Evolutionary conservation across 2,797 vertebrate species (phyloP), one percentile per base, ranked within the genome.

Genomic region (Podarcis lilfordi): DNA sequence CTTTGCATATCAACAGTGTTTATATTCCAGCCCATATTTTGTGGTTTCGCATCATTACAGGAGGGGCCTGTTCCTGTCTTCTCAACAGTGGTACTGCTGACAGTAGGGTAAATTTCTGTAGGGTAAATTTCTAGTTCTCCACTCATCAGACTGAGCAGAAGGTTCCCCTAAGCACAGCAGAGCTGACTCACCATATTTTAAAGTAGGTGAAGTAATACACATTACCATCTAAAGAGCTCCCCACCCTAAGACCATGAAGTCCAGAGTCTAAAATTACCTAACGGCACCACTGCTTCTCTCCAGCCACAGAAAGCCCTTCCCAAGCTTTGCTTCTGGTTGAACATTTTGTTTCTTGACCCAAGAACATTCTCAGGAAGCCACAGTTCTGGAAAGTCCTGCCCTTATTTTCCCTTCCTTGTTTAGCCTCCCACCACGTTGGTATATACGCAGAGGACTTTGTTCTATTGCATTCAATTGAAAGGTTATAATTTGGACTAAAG

Each of bases 321-420:
- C 68, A 80, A 32, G 13, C 15, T 75, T 72, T 25, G 72, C 37
- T 40, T 23, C 55, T 59, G 71, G 50, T 43, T 61, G 45, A 0
- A 61, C 35, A 37, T 80, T 59, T 72, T 2, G 5, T 37, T 81
- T 50, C 71, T 81, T n/a, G 21, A 59, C 21, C 68, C 37, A 61
- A 87, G 19, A 75, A 87, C 69, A 64, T 74, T 40, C 35, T 29
- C 43, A n/a, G 25, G 40, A 78, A 78, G 71, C 86, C 78, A 87
- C 68, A 87, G 25, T 21, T 6, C 50, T 80, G 78, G 27, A 13
- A 86, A 87, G 35, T 59, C 27, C 11, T 87, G 43, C 68, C 78
- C 50, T 59, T 77, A 8, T 11, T 27, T 77, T 76, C 15, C 35
- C 9, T 76, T 43, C 78, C 78, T 80, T 87, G 43, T 74, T 87